Evolutionary conservation across 2,113 vertebrate genomes (phyloP).

Genomic region (Megaleporinus macrocephalus): DNA sequence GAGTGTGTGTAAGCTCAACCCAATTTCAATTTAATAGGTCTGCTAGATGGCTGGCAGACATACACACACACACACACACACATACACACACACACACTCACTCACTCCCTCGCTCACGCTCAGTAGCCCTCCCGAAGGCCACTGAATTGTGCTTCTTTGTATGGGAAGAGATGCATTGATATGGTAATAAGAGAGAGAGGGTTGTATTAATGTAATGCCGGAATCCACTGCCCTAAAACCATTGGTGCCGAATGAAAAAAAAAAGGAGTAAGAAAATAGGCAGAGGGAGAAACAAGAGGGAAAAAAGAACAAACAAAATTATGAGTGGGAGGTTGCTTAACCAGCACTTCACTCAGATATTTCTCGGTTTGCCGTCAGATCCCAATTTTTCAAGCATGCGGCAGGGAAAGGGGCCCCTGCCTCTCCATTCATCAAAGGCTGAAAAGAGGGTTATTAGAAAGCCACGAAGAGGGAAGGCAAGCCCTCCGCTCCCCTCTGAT

Average conservation of each 20-base stretch:
- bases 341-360: slow-evolving; percentile 57
- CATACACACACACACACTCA: slow-evolving; percentile 27
- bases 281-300: slow-evolving; percentile 45
- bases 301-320: slow-evolving; percentile 57
- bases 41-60: slow-evolving; percentile 50
- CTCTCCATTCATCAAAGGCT: slow-evolving; percentile 57
- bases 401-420: slow-evolving; percentile 53
- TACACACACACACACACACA: slow-evolving; percentile 29
- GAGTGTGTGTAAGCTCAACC: slow-evolving; percentile 45
- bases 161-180: slow-evolving; percentile 56
- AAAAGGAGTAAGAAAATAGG: slow-evolving; percentile 45
- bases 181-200: slow-evolving; percentile 56
- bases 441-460: slow-evolving; percentile 62
- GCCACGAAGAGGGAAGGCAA: slow-evolving; percentile 57
- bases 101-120: slow-evolving; percentile 39
- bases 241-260: slow-evolving; percentile 45
- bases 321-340: slow-evolving; percentile 54
- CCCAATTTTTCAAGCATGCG: slow-evolving; percentile 58
- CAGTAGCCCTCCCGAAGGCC: slow-evolving; percentile 48
- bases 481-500: slow-evolving; percentile 54
- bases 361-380: slow-evolving; percentile 63
- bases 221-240: slow-evolving; percentile 53
- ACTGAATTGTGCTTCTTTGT: slow-evolving; percentile 54
- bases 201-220: slow-evolving; percentile 53
- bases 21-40: slow-evolving; percentile 58